Evolutionary conservation across 2,888 invertebrate genomes (phyloP).

Genomic region (Pinctada fucata): DNA sequence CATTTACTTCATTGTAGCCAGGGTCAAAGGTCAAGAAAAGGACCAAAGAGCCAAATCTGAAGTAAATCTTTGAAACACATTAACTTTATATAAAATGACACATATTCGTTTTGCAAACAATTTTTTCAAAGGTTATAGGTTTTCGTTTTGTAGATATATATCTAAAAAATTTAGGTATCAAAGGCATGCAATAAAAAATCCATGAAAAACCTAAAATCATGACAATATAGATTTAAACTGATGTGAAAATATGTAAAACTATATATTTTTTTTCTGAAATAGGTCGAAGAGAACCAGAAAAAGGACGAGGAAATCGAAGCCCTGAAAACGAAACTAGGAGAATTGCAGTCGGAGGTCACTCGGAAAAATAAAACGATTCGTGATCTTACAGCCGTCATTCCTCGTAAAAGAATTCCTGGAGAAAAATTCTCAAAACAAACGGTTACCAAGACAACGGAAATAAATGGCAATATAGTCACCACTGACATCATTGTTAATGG

Average conservation of each 20-base stretch:
- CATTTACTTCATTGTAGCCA: neutral
- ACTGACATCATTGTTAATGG: constrained; percentile 34
- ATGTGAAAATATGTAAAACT: neutral
- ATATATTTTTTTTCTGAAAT: neutral
- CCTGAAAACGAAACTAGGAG: constrained; percentile 32
- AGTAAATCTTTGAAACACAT: too few relatives aligned
- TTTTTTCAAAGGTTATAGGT: too few relatives aligned
- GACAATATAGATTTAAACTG: too few relatives aligned
- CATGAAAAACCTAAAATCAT: too few relatives aligned
- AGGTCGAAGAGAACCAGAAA: neutral
- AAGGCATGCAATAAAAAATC: too few relatives aligned
- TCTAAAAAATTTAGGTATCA: too few relatives aligned
- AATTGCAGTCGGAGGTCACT: constrained; percentile 39
- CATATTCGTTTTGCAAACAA: too few relatives aligned
- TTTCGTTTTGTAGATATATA: too few relatives aligned
- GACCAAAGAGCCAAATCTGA: neutral
- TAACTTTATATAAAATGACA: too few relatives aligned
- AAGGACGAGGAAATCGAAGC: constrained; percentile 29
- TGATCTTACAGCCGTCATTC: constrained; percentile 52
- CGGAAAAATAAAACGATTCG: constrained; percentile 51
- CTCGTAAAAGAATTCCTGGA: constrained; percentile 45
- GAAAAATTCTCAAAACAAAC: constrained; percentile 15
- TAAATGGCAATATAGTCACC: constrained; percentile 32
- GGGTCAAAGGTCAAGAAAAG: neutral
- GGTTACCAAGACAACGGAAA: constrained; percentile 30